Conservation (phyloP, 2,888 invertebrate species). For the Rhaphigaster nebulosa region DNA sequence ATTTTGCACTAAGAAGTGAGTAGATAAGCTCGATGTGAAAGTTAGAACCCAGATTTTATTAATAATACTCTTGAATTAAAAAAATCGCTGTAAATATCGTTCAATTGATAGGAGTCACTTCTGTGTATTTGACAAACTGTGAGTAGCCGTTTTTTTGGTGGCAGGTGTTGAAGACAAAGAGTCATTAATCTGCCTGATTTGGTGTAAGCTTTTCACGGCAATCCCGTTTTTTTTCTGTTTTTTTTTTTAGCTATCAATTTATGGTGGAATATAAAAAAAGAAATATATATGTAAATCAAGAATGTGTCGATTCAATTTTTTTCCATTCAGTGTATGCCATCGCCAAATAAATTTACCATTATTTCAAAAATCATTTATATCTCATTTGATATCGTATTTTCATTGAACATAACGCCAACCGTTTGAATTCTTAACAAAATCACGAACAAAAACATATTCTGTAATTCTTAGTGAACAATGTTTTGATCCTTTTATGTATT, state of each 20-base stretch:
- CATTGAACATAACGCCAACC: no score
- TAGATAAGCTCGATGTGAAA: no score
- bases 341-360: neutral
- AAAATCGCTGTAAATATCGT: neutral
- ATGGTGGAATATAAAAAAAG: neutral
- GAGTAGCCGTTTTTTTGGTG: neutral
- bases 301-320: neutral
- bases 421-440: no score
- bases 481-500: no score
- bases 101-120: neutral
- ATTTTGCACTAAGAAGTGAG: no score
- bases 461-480: no score
- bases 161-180: slow-evolving; percentile 24
- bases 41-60: no score
- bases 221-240: neutral
- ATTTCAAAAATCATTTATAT: neutral
- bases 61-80: neutral
- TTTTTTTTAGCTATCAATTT: slow-evolving; percentile 9
- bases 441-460: no score
- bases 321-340: neutral
- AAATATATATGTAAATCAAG: neutral
- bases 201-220: neutral
- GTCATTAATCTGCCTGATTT: slow-evolving; percentile 28
- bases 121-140: neutral
- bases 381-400: neutral